Evolutionary conservation across 2,113 vertebrate species (phyloP), one percentile per base, ranked within the genome.

Genomic region (Machaerirhynchus nigripectus): DNA sequence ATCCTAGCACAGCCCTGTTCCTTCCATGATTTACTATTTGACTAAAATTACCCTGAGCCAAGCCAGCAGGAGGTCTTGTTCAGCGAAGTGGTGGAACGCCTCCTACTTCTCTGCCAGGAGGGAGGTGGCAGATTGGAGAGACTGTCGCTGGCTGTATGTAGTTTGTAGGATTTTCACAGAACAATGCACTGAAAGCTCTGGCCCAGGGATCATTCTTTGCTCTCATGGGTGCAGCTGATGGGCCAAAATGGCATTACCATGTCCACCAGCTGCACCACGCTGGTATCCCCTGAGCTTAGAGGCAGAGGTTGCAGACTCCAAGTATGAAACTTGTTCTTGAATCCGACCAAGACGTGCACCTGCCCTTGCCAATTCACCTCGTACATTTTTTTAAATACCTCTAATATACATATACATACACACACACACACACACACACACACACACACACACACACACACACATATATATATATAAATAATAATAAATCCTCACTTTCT

Each of bases 121-220:
- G 23, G 5, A 95, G 28, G 17, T 7, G 5, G 49, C 53, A 84
- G 21, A 40, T 11, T 71, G 53, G 21, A 70, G n/a, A 83, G 23
- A 22, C n/a, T 5, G n/a, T 27, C 0, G 0, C 20, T 40, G 33
- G 21, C 39, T 82, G 28, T 26, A 31, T 46, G 33, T 22, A 17
- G 13, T 16, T 79, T 35, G 17, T 33, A 61, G 77, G 27, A 80
- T 64, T 90, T 83, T 79, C 37, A 57, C n/a, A 82, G n/a, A 81
- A 68, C 11, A 53, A 61, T 18, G 28, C 19, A 52, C 2, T 26
- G 49, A 76, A 80, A n/a, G 35, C 67, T 93, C 35, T 76, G 47
- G 26, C 35, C 27, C 2, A 10, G 30, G 27, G 47, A 46, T 49
- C 15, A 30, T 12, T 23, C 15, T 87, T 77, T 70, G 44, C 39